Base-by-base conservation (phyloP, 2,888 invertebrate species). In the Pyrocoelia pectoralis region DNA sequence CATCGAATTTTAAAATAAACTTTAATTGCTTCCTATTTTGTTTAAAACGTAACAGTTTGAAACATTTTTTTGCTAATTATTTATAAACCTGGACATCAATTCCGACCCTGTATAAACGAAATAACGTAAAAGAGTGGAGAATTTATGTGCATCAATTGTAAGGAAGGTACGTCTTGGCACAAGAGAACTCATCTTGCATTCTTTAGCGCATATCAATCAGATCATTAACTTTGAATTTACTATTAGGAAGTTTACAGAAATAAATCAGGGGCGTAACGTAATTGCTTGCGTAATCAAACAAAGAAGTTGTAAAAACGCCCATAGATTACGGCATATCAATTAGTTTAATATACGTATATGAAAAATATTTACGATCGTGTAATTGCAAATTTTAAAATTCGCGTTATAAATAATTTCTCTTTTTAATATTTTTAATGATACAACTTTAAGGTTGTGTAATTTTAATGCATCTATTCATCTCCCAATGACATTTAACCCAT, bases 191-290 rank as follows among this genome's bases (percentile, higher is more conserved):
- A 60, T 60, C 54, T 54, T 60, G 50, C 60, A 60, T 60, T 60
- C 60, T 55, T 33, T 60, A 12, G 15, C 51, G 52, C 60, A 60
- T 60, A 60, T 60, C 60, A 60, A 60, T 60, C 60, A 60, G 60
- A 60, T 60, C 60, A 15, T 60, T 60, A 60, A 50, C 60, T 49
- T 60, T 48, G 38, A 9, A 53, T 58, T 60, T 54, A 60, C 38
- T 54, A 60, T 60, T 60, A 53, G 54, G 60, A 60, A 60, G 54
- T 60, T 38, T 49, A 60, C 60, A 48, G 54, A 60, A 60, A 60
- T 60, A 60, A 54, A 40, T 54, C 14, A 33, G 33, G 10, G 10
- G 53, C 17, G 19, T 6, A 54, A 54, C 13, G 15, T 29, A 33
- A 33, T 33, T 41, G 15, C 17, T 46, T 17, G 10, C 46, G 46